Conservation (phyloP, 2,888 invertebrate genomes). For the Drosophila anomalata region DNA sequence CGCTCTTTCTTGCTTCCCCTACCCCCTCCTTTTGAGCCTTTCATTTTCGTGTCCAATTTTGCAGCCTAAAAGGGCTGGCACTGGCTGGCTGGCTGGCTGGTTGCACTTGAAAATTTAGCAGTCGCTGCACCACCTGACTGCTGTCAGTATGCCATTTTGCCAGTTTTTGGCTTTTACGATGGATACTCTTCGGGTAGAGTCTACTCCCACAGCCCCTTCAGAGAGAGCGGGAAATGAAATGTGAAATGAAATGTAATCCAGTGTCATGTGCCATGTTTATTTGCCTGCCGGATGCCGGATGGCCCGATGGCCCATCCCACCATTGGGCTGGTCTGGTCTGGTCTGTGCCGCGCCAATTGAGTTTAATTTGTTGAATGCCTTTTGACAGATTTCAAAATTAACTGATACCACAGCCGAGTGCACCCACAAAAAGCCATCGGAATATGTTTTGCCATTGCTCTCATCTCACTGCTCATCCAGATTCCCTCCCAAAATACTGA, state of each 20-base stretch:
- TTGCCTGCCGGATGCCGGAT: conserved; percentile 52
- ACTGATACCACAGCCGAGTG: conserved; percentile 73
- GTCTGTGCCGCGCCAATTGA: conserved; percentile 61
- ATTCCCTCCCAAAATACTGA: neutral
- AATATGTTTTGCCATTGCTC: conserved; percentile 5
- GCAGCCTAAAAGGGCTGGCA: conserved; percentile 67
- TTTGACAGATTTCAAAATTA: conserved; percentile 79
- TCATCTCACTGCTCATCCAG: neutral
- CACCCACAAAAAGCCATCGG: conserved; percentile 38
- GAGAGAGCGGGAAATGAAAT: conserved; percentile 62
- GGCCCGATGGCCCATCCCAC: conserved; percentile 3
- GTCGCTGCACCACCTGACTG: conserved; percentile 35
- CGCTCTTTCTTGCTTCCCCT: conserved; percentile 4
- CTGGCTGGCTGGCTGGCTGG: conserved; percentile 22
- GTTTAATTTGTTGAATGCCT: conserved; percentile 78
- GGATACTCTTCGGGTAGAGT: conserved; percentile 47
- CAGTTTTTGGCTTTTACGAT: conserved; percentile 58
- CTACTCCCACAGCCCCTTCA: conserved; percentile 12
- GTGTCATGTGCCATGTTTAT: conserved; percentile 74
- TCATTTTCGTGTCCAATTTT: conserved; percentile 78
- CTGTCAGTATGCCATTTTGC: conserved; percentile 13
- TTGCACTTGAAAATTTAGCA: conserved; percentile 76
- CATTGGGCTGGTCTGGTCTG: conserved; percentile 4
- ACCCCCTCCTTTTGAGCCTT: conserved; percentile 49
- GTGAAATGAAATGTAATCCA: conserved; percentile 78